These are phyloP conservation scores for Papilio glaucus DNA, from an alignment of 1,140 invertebrate genomes.

Conservation along the genomic window DNA sequence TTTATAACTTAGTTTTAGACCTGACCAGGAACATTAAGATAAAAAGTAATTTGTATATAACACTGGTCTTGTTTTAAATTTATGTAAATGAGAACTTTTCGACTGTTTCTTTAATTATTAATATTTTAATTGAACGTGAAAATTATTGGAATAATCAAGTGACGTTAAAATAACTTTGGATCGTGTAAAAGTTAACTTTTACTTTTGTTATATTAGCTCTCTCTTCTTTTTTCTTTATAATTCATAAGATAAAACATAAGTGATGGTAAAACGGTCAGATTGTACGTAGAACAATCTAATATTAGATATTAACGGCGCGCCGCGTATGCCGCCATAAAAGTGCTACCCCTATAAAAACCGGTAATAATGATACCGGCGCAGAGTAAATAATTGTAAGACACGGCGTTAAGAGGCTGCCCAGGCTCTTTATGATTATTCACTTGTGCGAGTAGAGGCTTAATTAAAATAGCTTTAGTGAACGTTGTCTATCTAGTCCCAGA, in stretches of 20 bases:
- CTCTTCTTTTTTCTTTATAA: no score
- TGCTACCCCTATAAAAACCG: conserved; percentile 54
- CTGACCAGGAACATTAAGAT: no score
- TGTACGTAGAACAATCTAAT: conserved; percentile 27
- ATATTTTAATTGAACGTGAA: no score
- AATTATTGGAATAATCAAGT: no score
- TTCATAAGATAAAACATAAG: not conserved
- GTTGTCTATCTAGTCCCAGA: conserved; percentile 15
- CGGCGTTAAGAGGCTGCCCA: conserved; percentile 42
- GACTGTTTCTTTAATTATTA: no score
- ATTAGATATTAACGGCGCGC: conserved; percentile 23
- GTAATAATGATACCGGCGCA: conserved; percentile 53
- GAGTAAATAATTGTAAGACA: conserved; percentile 56
- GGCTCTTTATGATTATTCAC: conserved; percentile 50
- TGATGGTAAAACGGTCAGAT: conserved; percentile 28
- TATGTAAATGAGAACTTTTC: no score
- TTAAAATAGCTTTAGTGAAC: conserved; percentile 42
- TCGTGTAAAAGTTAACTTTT: no score
- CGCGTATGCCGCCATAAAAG: conserved; percentile 45
- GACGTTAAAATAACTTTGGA: no score
- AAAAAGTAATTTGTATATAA: no score
- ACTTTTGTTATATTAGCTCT: no score
- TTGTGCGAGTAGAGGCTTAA: conserved; percentile 43
- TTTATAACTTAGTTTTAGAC: no score
- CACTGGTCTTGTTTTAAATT: no score